These are phyloP conservation scores for Drosophila nigricruria DNA, from an alignment of 2,888 invertebrate species.

Conservation along the genomic window DNA sequence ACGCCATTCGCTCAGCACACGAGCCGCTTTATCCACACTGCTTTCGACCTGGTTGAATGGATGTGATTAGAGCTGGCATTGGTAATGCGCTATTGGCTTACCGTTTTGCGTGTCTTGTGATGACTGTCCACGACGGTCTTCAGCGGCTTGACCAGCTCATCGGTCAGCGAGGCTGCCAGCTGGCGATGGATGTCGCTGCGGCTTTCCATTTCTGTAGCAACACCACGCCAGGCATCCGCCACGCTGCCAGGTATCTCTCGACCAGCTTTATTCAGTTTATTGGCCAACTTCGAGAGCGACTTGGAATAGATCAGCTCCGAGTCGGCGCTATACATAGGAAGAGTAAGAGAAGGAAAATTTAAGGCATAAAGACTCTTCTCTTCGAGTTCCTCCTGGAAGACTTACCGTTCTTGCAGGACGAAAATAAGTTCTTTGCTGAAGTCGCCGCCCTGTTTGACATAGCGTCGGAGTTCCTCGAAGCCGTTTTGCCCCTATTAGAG, in stretches of 20 bases:
- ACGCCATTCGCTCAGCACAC: conserved; percentile 93
- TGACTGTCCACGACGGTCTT: conserved; percentile 90
- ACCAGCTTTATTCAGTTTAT: conserved; percentile 93
- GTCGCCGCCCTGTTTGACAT: conserved; percentile 97
- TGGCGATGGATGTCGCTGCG: conserved; percentile 95
- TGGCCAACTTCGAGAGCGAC: conserved; percentile 93
- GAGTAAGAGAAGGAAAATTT: background rate
- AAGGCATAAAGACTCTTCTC: too few species aligned
- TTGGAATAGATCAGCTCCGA: conserved; percentile 96
- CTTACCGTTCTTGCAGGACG: conserved; percentile 96
- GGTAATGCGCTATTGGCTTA: conserved; percentile 82
- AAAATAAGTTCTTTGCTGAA: conserved; percentile 96
- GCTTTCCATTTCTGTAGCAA: conserved; percentile 96
- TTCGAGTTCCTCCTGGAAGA: background rate
- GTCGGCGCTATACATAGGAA: conserved; percentile 88
- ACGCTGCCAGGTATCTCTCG: conserved; percentile 92
- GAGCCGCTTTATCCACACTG: conserved; percentile 94
- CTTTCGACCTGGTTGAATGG: conserved; percentile 88
- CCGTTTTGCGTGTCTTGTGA: conserved; percentile 90
- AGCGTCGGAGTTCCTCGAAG: conserved; percentile 95
- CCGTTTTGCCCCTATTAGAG: conserved; percentile 94
- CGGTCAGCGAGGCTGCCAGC: conserved; percentile 91
- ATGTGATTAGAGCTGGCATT: background rate
- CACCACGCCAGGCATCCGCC: conserved; percentile 96
- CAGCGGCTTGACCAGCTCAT: conserved; percentile 96